These are phyloP conservation scores for Heliconius aoede DNA, from an alignment of 2,888 invertebrate species.

Conservation along the genomic window DNA sequence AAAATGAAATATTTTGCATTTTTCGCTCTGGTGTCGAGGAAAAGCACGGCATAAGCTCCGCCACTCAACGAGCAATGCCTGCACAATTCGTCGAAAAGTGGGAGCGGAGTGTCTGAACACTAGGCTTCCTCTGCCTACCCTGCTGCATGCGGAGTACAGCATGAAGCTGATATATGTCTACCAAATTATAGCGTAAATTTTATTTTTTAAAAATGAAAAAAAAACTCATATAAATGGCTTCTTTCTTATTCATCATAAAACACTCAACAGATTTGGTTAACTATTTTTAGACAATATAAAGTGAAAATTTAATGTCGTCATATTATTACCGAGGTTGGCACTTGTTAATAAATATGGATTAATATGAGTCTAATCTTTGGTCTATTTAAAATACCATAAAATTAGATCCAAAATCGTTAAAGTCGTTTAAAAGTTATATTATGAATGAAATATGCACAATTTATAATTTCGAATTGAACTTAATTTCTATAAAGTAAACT, in stretches of 20 bases:
- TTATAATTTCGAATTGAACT: conserved; percentile 48
- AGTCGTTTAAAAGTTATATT: conserved; percentile 41
- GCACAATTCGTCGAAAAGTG: too few relatives aligned
- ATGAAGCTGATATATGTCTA: too few relatives aligned
- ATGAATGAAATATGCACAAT: conserved; percentile 45
- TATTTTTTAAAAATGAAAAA: background rate
- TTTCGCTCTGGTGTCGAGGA: too few relatives aligned
- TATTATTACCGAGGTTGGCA: conserved; percentile 30
- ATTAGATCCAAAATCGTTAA: conserved; percentile 51
- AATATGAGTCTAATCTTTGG: conserved; percentile 69
- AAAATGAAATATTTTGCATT: too few relatives aligned
- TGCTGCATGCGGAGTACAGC: too few relatives aligned
- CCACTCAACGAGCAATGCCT: too few relatives aligned
- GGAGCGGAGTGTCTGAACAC: too few relatives aligned
- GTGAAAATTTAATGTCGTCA: background rate
- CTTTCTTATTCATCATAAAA: background rate
- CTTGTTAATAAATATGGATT: conserved; percentile 51
- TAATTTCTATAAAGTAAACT: conserved; percentile 68
- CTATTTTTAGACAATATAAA: background rate
- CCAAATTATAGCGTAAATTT: background rate
- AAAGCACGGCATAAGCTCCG: too few relatives aligned
- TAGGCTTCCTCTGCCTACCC: too few relatives aligned
- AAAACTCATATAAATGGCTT: background rate
- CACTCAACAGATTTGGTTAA: background rate
- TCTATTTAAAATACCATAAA: conserved; percentile 70